phyloP scores from a whole-genome alignment of 2,797 vertebrate genomes.

The Girardinus metallicus region DNA sequence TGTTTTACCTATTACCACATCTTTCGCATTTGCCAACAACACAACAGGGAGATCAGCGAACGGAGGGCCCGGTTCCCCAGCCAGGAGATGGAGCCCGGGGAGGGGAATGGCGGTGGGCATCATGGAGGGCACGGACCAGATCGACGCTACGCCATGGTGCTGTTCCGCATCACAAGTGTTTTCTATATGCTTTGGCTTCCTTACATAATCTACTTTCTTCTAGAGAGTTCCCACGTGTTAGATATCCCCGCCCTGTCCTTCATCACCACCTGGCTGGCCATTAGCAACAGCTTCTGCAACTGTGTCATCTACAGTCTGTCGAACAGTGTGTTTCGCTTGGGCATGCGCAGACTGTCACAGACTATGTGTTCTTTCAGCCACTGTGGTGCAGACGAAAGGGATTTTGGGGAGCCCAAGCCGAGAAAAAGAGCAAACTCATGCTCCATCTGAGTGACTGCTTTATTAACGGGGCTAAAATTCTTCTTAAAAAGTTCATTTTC shows the following conservation, averaged over 20 bases:
- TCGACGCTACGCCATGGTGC: slow-evolving; percentile 94
- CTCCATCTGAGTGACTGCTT: slow-evolving; percentile 84
- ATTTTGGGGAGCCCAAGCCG: slow-evolving; percentile 90
- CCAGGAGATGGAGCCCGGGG: slow-evolving; percentile 90
- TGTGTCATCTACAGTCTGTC: slow-evolving; percentile 99
- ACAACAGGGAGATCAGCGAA: slow-evolving; percentile 97
- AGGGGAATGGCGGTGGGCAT: slow-evolving; percentile 79
- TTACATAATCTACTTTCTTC: slow-evolving; percentile 97
- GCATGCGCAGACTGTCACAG: slow-evolving; percentile 94
- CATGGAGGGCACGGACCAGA: slow-evolving; percentile 90
- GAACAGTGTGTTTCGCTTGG: slow-evolving; percentile 97
- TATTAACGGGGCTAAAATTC: slow-evolving; percentile 16
- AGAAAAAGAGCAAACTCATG: slow-evolving; percentile 95
- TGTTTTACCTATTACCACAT: slow-evolving; percentile 99
- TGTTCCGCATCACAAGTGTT: slow-evolving; percentile 98
- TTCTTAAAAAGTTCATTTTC: slow-evolving; percentile 32
- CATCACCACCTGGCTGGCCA: slow-evolving; percentile 98
- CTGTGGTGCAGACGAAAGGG: slow-evolving; percentile 85
- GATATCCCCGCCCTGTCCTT: slow-evolving; percentile 94
- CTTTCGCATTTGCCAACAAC: slow-evolving; percentile 98
- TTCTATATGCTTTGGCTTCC: slow-evolving; percentile 99
- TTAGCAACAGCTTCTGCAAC: slow-evolving; percentile 99
- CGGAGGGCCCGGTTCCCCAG: slow-evolving; percentile 94
- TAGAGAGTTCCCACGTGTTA: slow-evolving; percentile 95
- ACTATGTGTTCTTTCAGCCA: slow-evolving; percentile 90